Conservation (phyloP, 2,888 invertebrate species). For the Megalurothrips usitatus region DNA sequence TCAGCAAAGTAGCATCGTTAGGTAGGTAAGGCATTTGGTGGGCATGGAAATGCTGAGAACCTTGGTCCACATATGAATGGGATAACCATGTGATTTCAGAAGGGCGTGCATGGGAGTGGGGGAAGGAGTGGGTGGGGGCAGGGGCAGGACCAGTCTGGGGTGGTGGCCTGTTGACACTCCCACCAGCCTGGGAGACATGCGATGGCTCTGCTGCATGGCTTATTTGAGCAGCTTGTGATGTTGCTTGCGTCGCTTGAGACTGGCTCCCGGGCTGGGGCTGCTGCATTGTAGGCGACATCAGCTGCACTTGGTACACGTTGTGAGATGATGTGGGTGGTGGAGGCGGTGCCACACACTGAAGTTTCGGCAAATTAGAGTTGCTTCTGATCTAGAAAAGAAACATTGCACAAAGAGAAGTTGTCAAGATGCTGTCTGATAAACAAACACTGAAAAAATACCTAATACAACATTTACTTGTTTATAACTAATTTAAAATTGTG, state of each 20-base stretch:
- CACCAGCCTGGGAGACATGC: not conserved
- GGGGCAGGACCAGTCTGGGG: too few relatives aligned
- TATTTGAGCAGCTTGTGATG: constrained; percentile 1
- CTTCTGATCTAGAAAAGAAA: not conserved
- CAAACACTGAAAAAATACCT: not conserved
- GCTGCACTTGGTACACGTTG: not conserved
- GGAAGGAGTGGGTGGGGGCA: not conserved
- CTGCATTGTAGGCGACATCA: not conserved
- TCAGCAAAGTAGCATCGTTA: not conserved
- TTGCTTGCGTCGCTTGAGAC: not conserved
- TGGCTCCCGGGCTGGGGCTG: not conserved
- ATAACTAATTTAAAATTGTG: too few relatives aligned
- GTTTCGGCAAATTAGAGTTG: not conserved
- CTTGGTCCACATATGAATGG: constrained; percentile 7
- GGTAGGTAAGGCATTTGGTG: constrained; percentile 4
- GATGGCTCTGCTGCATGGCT: not conserved
- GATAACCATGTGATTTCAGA: not conserved
- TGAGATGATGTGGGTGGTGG: not conserved
- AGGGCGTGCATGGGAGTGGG: not conserved
- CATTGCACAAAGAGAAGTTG: not conserved
- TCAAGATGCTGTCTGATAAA: not conserved
- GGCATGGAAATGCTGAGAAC: not conserved
- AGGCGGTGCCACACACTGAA: not conserved
- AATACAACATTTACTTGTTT: not conserved
- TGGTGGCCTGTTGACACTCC: not conserved